phyloP scores from a whole-genome alignment of 1,140 invertebrate species.

The Zaprionus davidi region DNA sequence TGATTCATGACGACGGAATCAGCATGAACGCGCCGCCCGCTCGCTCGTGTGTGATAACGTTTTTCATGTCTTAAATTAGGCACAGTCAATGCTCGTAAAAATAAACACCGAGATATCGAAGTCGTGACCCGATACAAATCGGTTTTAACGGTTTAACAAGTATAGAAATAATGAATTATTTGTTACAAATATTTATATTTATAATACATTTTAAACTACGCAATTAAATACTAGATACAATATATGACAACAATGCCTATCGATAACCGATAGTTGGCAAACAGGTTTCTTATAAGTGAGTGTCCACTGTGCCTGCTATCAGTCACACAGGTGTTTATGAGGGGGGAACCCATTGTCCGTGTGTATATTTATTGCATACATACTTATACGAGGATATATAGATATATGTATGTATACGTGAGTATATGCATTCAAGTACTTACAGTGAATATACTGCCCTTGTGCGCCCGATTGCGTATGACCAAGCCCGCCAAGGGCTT shows the following conservation, averaged over 20 bases:
- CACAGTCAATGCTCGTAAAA: constrained; percentile 28
- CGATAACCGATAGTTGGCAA: neutral
- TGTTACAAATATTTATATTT: neutral
- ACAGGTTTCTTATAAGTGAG: neutral
- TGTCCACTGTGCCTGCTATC: constrained; percentile 30
- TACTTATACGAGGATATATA: neutral
- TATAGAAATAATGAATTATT: neutral
- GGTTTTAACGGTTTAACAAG: neutral
- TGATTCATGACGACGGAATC: constrained; percentile 37
- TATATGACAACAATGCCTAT: neutral
- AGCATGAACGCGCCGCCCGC: neutral
- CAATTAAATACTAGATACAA: neutral
- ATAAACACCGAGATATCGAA: neutral
- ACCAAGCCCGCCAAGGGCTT: constrained; percentile 87
- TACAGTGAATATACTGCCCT: constrained; percentile 90
- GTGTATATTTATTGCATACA: neutral
- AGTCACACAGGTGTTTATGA: constrained; percentile 37
- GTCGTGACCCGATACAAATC: neutral
- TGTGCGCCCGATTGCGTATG: constrained; percentile 89
- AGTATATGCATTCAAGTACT: constrained; percentile 60
- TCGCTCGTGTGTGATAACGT: constrained; percentile 36
- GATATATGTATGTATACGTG: neutral
- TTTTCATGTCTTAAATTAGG: constrained; percentile 1
- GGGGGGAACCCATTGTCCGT: neutral
- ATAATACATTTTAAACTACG: neutral